Evolutionary conservation across 2,113 vertebrate genomes (phyloP), one percentile per base, ranked within the genome.

Genomic region (Blennius ocellaris): DNA sequence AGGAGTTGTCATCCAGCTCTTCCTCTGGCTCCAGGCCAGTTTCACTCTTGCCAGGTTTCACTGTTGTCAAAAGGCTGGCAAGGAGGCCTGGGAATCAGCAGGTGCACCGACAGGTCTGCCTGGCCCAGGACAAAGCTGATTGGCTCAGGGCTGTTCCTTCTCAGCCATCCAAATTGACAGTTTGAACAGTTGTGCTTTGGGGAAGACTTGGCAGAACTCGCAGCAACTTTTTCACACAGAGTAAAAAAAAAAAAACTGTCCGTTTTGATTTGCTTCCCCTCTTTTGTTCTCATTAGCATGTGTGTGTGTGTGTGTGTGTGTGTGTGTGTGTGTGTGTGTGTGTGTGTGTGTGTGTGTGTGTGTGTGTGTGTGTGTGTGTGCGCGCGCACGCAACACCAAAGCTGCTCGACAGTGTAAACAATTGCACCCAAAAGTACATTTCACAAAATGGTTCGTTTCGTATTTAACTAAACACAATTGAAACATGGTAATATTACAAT

Each of bases 21-120:
- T 88, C 90, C 68, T 75, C 80, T 95, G 94, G 94, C 89, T 14
- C 57, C 0, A 5, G 0, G 90, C 93, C 94, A 95, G 94, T 94
- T 93, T 94, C 92, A 85, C 83, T 90, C 81, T 67, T 0, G 41
- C 49, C n/a, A 78, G 88, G 92, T 94, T 93, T 93, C 89, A 83
- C 80, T 92, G 77, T 84, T 87, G 83, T 82, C 76, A 72, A 60
- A 84, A 84, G 69, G 16, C 81, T 92, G 88, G 85, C 91, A 89
- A 56, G 16, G 16, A 78, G 63, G 69, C 81, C 78, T 93, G 91
- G 90, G 85, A 92, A 90, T 89, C 85, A 88, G 76, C 89, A 92
- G 91, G 91, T 92, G 83, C 75, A 83, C 86, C n/a, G 52, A 89
- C 78, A 82, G 76, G 89, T 91, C 78, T 17, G 78, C 80, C 87